Evolutionary conservation across 92 coral and sea anemone species (phyloP), one percentile per base, ranked within the genome.

Genomic region (Meandrina meandrites): DNA sequence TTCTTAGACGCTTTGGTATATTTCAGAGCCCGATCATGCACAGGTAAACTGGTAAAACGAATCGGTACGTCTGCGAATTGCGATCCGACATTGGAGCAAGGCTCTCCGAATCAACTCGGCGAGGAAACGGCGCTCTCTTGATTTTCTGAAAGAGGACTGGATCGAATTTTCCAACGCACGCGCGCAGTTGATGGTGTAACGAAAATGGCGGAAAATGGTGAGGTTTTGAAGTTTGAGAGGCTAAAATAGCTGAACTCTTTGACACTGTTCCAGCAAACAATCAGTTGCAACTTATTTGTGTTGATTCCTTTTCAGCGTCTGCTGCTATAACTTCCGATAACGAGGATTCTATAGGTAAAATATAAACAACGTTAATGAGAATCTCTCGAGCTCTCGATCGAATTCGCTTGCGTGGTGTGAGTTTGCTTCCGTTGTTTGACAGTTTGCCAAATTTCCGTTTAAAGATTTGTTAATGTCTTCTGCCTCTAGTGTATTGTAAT

Each of bases 121-220:
- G n/a, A n/a, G n/a, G n/a, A n/a, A n/a, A n/a, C n/a, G n/a, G n/a
- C n/a, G n/a, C n/a, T n/a, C n/a, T n/a, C n/a, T 40, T 40, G 45
- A 40, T 40, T 40, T 40, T 40, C 45, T 40, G 45, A 77, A 83
- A 78, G 77, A 27, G 82, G 32, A 10, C 82, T 85, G 88, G 88
- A 24, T 64, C 82, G 60, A 64, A 14, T 19, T 18, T 60, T 36
- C 21, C 8, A 0, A 31, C 88, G 82, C 88, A 76, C 50, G 88
- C 88, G 88, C 58, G 30, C 32, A 28, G 67, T 8, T 9, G 37
- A 19, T 66, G 50, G 51, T 40, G 1, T 89, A 88, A 51, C 36
- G 88, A 95, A 95, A 95, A 95, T 95, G 98, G 98, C 98, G 94
- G 98, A 95, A 84, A 91, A 87, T 86, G 82, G 92, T 94, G 84